Evolutionary conservation across 2,797 vertebrate species (phyloP), one percentile per base, ranked within the genome.

Genomic region (Chlorospingus semifuscus): DNA sequence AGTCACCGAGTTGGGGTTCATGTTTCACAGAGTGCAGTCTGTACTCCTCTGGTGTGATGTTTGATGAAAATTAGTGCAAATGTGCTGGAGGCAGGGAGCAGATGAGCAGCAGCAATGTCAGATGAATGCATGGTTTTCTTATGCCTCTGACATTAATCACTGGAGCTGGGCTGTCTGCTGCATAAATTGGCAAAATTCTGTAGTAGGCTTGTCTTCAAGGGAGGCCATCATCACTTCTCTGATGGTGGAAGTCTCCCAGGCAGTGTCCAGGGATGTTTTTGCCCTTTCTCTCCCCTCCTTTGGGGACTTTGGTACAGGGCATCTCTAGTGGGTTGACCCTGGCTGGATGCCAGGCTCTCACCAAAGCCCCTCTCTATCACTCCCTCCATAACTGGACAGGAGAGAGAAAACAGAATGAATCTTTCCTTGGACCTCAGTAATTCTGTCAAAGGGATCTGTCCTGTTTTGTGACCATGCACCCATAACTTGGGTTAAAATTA

Each of bases 1-100:
- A 55, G 61, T 32, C 37, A 1, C 16, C 42, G 46, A 53, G 4
- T 3, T 16, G 29, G 36, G 41, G n/a, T 46, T 61, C 0, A 0
- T 44, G 64, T 60, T 72, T 34, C 20, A 4, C 24, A 11, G 12
- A 64, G n/a, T 8, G 26, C 34, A 61, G 32, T 23, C 4, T 4
- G 10, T 61, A 2, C 44, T 88, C 52, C 71, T n/a, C 66, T 82
- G 42, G 9, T 68, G 60, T 75, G 46, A 23, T 27, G 29, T n/a
- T 57, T 41, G 70, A 46, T 69, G 59, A 59, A 69, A 36, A 71
- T 50, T 4, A 61, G 19, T 42, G 46, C 55, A 23, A 27, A 61
- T 59, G 63, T 37, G 5, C 37, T 56, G 56, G 14, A 76, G 77
- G 81, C 66, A 36, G 59, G 1, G 3, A 63, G 52, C 56, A 53